Conservation (phyloP, 2,888 invertebrate genomes). For the Halictus quadricinctus region DNA sequence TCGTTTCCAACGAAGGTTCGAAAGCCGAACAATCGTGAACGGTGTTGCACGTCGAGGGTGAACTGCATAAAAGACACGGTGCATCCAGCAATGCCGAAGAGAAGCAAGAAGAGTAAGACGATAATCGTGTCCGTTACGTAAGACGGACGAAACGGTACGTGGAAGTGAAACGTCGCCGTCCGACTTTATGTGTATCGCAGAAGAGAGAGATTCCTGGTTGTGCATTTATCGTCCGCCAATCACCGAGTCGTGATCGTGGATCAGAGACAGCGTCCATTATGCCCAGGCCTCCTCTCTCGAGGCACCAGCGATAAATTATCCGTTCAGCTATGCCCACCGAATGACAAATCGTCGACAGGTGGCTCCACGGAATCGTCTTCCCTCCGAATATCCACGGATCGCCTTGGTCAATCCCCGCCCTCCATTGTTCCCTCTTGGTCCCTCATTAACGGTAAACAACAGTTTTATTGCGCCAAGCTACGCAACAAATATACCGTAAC, state of each 20-base stretch:
- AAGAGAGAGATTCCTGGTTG: slow-evolving; percentile 24
- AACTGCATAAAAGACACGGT: neutral
- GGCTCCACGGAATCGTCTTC: slow-evolving; percentile 31
- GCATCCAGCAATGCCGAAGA: neutral
- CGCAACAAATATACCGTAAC: neutral
- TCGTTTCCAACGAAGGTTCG: neutral
- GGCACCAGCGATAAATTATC: slow-evolving; percentile 54
- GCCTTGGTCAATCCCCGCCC: neutral
- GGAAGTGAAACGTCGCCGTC: slow-evolving; percentile 45
- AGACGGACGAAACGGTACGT: slow-evolving; percentile 39
- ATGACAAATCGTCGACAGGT: slow-evolving; percentile 66
- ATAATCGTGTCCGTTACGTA: slow-evolving; percentile 32
- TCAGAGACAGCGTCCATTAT: slow-evolving; percentile 47
- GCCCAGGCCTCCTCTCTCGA: slow-evolving; percentile 6
- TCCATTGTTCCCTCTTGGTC: neutral
- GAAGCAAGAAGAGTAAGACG: neutral
- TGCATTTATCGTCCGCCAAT: slow-evolving; percentile 32
- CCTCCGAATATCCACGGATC: neutral
- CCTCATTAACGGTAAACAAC: neutral
- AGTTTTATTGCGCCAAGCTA: neutral
- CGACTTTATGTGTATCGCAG: slow-evolving; percentile 28
- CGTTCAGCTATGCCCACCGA: slow-evolving; percentile 43
- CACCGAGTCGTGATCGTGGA: slow-evolving; percentile 33
- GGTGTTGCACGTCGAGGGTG: neutral
- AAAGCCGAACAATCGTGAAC: neutral